Base-by-base conservation (phyloP, 2,888 invertebrate genomes). In the Epinotia ramella region DNA sequence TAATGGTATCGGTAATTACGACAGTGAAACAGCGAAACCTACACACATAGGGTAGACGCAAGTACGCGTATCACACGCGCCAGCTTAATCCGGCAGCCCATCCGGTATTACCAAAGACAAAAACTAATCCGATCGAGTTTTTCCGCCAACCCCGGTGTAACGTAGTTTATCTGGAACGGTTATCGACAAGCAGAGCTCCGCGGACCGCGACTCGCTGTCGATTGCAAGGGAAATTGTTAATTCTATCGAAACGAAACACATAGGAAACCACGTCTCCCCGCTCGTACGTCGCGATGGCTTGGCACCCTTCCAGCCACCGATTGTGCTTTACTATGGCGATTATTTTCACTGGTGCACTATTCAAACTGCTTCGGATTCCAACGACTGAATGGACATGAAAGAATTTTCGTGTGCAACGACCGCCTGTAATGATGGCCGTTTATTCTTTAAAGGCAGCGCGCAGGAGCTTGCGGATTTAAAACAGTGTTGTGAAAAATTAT, bases 281-380 rank as follows among this genome's bases (percentile, higher is more conserved):
- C 64, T 84, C 81, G 82, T 81, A 83, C 81, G 79, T 80, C 79
- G 79, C 81, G 81, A 82, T 81, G 83, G 84, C 85, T 89, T 93
- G 93, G 93, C 93, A 88, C 78, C 75, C 81, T 84, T 91, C 93
- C 93, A 93, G 90, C 87, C 87, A 86, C 83, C 89, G 88, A 90
- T 89, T 91, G 88, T 91, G 87, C 89, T 89, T 88, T 88, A 90
- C 89, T 89, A 88, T 87, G 79, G 84, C 88, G 88, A 89, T 90
- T 91, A 91, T 91, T 91, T 90, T 87, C 88, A 87, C 88, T 85
- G 84, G 83, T 86, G 86, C 86, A 88, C 86, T 83, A 88, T 89
- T 90, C 88, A 87, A 88, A 89, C 86, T 87, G 87, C 85, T 87
- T 87, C 82, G 82, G 82, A 82, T 84, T 84, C 80, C 82, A 80